Evolutionary conservation across 2,113 vertebrate genomes (phyloP).

Genomic region (Psettodes erumei): DNA sequence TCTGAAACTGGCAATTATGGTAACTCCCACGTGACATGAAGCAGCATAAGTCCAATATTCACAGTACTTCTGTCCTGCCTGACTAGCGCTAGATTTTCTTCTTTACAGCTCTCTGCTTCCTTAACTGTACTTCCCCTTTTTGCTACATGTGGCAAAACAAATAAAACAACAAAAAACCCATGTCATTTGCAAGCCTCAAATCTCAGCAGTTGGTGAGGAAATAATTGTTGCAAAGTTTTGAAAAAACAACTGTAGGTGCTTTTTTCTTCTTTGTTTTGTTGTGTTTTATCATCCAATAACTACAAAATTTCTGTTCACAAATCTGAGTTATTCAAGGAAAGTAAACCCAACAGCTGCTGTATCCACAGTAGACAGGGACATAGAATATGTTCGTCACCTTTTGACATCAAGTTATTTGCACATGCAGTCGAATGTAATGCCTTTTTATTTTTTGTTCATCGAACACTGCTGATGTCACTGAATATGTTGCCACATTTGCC

Average conservation of each 20-base stretch:
- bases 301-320: no score
- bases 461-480: no score
- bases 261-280: no score
- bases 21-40: neutral
- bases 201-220: neutral
- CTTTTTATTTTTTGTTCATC: no score
- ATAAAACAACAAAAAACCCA: neutral
- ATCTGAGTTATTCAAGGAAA: constrained; percentile 35
- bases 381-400: no score
- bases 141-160: no score
- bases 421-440: no score
- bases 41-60: neutral
- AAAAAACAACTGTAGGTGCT: neutral
- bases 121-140: neutral
- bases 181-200: neutral
- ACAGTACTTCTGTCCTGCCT: neutral
- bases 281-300: no score
- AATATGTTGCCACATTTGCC: no score
- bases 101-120: neutral
- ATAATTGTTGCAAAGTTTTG: neutral
- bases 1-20: neutral
- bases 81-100: neutral
- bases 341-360: constrained; percentile 16
- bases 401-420: no score
- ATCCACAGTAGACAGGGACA: no score